A percentile compares a stretch with the other conserved stretches of the same genome.
These are phyloP conservation scores for Agrotis segetum DNA, from an alignment of 2,888 invertebrate species.

Conservation along the genomic window DNA sequence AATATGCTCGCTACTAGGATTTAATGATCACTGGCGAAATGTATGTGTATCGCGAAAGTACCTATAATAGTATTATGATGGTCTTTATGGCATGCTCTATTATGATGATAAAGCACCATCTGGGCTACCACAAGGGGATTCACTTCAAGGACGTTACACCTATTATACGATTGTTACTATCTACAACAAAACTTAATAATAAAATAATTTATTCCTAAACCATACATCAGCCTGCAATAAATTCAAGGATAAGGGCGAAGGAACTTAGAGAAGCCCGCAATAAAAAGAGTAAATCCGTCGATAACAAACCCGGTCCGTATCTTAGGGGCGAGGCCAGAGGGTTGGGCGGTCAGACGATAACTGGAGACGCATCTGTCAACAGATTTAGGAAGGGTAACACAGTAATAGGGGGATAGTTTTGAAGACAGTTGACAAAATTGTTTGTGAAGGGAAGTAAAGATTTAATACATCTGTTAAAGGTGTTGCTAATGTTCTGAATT, in stretches of 20 bases:
- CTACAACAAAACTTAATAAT: slow-evolving; percentile 18
- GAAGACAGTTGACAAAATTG: slow-evolving; percentile 13
- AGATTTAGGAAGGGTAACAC: slow-evolving; percentile 67
- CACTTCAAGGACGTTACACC: too few relatives aligned
- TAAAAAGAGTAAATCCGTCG: slow-evolving; percentile 67
- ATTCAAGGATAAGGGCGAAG: slow-evolving; percentile 59
- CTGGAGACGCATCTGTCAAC: slow-evolving; percentile 71
- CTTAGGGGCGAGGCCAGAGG: slow-evolving; percentile 58
- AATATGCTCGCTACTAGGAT: too few relatives aligned
- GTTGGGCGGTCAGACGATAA: slow-evolving; percentile 72
- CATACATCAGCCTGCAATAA: slow-evolving; percentile 54
- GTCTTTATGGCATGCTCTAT: too few relatives aligned
- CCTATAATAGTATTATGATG: too few relatives aligned
- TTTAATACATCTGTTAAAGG: not conserved
- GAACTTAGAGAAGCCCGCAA: slow-evolving; percentile 51
- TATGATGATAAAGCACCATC: too few relatives aligned
- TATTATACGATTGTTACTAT: too few relatives aligned
- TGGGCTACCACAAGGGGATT: too few relatives aligned
- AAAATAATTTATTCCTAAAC: slow-evolving; percentile 46
- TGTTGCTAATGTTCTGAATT: not conserved
- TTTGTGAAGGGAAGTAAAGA: too few relatives aligned
- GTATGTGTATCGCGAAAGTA: too few relatives aligned
- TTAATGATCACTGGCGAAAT: too few relatives aligned
- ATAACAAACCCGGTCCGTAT: slow-evolving; percentile 64
- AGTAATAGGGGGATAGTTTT: slow-evolving; percentile 48